Conservation (phyloP, 1,140 invertebrate species). For the Mesaphorura yosii region DNA sequence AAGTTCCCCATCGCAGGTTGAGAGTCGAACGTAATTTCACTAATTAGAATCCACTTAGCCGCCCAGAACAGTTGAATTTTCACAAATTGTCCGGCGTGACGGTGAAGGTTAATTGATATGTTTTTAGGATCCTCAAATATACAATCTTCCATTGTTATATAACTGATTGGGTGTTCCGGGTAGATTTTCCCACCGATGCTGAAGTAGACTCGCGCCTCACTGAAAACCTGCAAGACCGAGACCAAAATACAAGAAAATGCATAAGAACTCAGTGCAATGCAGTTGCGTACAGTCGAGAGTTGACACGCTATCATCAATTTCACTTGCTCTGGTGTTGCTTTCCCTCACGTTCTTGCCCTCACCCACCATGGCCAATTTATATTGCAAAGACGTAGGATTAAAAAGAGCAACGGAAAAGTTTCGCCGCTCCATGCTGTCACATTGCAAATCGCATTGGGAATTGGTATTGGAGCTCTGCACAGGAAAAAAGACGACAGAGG, state of each 20-base stretch:
- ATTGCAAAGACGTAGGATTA: too few relatives aligned
- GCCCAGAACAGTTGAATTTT: conserved; percentile 69
- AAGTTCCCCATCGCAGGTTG: conserved; percentile 39
- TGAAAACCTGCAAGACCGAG: conserved; percentile 56
- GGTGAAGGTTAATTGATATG: conserved; percentile 69
- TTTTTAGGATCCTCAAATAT: conserved; percentile 71
- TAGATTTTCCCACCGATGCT: conserved; percentile 68
- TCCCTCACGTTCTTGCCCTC: too few relatives aligned
- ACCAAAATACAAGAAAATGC: not conserved
- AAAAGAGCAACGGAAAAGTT: too few relatives aligned
- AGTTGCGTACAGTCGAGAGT: too few relatives aligned
- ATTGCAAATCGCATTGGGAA: too few relatives aligned
- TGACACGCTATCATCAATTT: too few relatives aligned
- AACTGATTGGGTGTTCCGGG: conserved; percentile 59
- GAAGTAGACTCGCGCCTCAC: conserved; percentile 63
- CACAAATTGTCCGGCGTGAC: conserved; percentile 67
- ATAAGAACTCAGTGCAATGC: too few relatives aligned
- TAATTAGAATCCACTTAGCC: conserved; percentile 76
- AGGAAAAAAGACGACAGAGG: too few relatives aligned
- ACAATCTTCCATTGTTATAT: conserved; percentile 58
- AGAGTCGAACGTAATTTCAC: conserved; percentile 71
- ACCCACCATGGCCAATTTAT: too few relatives aligned
- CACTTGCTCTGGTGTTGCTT: too few relatives aligned
- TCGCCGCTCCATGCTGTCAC: too few relatives aligned
- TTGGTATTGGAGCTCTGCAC: too few relatives aligned